Percentiles rank a stretch among this genome's conserved stretches.
Conservation (phyloP, 2,113 vertebrate genomes). For the Calypte anna region DNA sequence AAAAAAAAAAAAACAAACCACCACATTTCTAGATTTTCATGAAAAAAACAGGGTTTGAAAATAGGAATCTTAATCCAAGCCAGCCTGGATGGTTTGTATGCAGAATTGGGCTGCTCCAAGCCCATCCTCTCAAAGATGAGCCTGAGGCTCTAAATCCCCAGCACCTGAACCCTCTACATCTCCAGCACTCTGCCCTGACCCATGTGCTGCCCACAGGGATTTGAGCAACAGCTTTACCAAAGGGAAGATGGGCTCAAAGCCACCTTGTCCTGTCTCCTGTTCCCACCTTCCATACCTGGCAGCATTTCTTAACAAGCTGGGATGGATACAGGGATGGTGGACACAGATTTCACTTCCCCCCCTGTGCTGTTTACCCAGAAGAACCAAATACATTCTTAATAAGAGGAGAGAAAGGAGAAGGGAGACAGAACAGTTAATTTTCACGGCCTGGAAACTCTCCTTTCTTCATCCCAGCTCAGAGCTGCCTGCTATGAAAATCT, state of each 20-base stretch:
- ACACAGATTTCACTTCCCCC: not conserved
- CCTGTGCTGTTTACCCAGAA: not conserved
- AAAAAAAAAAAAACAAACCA: too few species aligned
- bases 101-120: not conserved
- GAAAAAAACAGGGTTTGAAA: not conserved
- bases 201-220: accelerated
- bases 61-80: not conserved
- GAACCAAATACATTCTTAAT: slow-evolving; percentile 27
- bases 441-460: not conserved
- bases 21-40: not conserved
- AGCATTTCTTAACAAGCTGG: not conserved
- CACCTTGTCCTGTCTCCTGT: not conserved
- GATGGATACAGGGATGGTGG: too few species aligned
- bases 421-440: slow-evolving; percentile 16
- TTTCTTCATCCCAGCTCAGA: not conserved
- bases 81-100: not conserved
- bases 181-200: not conserved
- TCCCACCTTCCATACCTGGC: not conserved
- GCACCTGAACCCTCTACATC: not conserved
- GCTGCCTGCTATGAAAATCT: not conserved
- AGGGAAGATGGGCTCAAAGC: not conserved
- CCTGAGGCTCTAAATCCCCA: not conserved
- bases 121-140: not conserved
- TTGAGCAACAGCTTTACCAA: not conserved
- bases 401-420: slow-evolving; percentile 14